Evolutionary conservation across 2,113 vertebrate genomes (phyloP).

Genomic region (Carassius auratus): DNA sequence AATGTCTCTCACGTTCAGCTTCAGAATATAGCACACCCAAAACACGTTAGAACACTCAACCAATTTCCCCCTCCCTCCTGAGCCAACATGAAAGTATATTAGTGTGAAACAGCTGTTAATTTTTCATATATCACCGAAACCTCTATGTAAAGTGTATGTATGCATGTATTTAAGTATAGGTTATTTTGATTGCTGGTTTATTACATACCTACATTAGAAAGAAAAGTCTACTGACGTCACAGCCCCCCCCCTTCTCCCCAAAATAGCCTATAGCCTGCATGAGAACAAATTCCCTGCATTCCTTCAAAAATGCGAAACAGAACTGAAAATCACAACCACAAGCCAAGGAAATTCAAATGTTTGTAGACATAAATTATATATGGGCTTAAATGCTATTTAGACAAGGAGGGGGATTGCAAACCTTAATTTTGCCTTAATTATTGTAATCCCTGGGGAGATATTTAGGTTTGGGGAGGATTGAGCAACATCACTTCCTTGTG

Average conservation of each 20-base stretch:
- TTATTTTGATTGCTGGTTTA: neutral
- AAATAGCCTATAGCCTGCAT: neutral
- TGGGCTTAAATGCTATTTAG: neutral
- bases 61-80: neutral
- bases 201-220: neutral
- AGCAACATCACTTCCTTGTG: constrained; percentile 39
- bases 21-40: neutral
- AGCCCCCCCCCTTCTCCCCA: neutral
- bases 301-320: neutral
- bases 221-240: neutral
- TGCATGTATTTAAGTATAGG: too few species aligned
- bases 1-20: neutral
- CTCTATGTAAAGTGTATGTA: too few species aligned
- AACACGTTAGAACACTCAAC: neutral
- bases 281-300: constrained; percentile 13
- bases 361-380: neutral
- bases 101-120: neutral
- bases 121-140: neutral
- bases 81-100: neutral
- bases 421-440: too few species aligned
- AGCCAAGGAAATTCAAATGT: neutral
- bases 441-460: neutral
- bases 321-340: neutral
- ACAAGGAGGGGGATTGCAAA: neutral
- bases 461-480: constrained; percentile 7